Conservation (phyloP, 1,140 invertebrate genomes). For the Drosophila varians region DNA sequence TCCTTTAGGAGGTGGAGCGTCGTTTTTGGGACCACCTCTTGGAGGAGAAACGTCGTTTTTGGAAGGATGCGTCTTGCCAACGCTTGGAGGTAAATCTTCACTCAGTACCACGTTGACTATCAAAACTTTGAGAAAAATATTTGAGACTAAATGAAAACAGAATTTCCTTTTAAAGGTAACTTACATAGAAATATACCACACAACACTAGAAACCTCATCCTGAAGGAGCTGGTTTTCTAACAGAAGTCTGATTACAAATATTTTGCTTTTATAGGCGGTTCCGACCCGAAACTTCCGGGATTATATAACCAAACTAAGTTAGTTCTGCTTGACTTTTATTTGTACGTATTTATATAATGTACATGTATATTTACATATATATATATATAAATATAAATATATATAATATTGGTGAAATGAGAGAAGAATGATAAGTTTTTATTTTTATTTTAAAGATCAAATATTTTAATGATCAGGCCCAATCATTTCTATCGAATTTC, state of each 20-base stretch:
- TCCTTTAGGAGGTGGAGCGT: too few species aligned
- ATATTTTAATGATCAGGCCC: too few species aligned
- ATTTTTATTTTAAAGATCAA: too few species aligned
- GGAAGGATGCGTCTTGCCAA: too few species aligned
- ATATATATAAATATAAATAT: too few species aligned
- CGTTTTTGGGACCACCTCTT: too few species aligned
- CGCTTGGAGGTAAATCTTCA: background rate
- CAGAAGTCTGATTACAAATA: background rate
- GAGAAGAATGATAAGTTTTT: too few species aligned
- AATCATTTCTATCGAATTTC: too few species aligned
- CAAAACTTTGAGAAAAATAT: background rate
- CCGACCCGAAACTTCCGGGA: fast-evolving
- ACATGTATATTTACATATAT: too few species aligned
- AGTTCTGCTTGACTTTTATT: slow-evolving; percentile 20
- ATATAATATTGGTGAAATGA: too few species aligned
- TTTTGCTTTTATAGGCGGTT: slow-evolving; percentile 2
- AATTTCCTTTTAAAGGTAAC: background rate
- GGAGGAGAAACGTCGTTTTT: too few species aligned
- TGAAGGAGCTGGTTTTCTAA: background rate
- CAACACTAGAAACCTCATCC: slow-evolving; percentile 9
- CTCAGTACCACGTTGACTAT: background rate
- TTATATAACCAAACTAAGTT: slow-evolving; percentile 16
- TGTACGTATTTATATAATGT: too few species aligned
- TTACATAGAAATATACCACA: slow-evolving; percentile 5
- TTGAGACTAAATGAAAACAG: background rate